A percentile compares a stretch with the other conserved stretches of the same genome.
phyloP scores from a whole-genome alignment of 1,140 invertebrate genomes.

The Homalodisca vitripennis region DNA sequence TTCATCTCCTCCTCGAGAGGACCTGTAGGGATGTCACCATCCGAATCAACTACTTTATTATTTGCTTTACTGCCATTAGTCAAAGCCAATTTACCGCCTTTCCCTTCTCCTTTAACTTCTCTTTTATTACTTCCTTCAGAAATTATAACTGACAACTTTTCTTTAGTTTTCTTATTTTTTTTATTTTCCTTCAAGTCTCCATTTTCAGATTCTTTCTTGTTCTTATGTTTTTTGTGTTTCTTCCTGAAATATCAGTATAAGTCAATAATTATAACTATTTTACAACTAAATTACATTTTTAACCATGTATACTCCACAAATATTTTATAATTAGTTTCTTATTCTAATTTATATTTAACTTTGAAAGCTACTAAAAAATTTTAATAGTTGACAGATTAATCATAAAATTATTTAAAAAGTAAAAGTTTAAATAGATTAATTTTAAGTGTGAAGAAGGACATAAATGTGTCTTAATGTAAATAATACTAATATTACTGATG shows the following conservation, averaged over 20 bases:
- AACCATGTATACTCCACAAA: too few species aligned
- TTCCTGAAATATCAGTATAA: slow-evolving; percentile 45
- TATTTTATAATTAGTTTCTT: too few species aligned
- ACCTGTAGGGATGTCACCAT: slow-evolving; percentile 66
- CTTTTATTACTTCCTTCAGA: slow-evolving; percentile 29
- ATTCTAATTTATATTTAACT: neutral
- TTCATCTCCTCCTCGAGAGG: slow-evolving; percentile 80
- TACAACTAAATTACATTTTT: too few species aligned
- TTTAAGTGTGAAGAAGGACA: too few species aligned
- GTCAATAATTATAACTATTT: too few species aligned
- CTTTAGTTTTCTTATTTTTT: slow-evolving; percentile 43
- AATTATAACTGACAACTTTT: slow-evolving; percentile 27
- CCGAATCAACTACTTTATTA: slow-evolving; percentile 64
- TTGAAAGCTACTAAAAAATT: neutral
- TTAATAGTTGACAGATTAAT: too few species aligned
- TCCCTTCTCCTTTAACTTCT: slow-evolving; percentile 44
- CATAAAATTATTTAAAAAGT: too few species aligned
- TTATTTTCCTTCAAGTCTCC: slow-evolving; percentile 46
- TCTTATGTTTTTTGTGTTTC: slow-evolving; percentile 51
- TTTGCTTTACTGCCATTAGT: slow-evolving; percentile 34
- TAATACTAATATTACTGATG: too few species aligned
- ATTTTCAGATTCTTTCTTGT: slow-evolving; percentile 49
- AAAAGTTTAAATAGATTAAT: too few species aligned
- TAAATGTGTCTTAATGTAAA: too few species aligned
- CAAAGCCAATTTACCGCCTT: slow-evolving; percentile 40